Evolutionary conservation across 2,113 vertebrate genomes (phyloP), one percentile per base, ranked within the genome.

Genomic region (Cervus canadensis): DNA sequence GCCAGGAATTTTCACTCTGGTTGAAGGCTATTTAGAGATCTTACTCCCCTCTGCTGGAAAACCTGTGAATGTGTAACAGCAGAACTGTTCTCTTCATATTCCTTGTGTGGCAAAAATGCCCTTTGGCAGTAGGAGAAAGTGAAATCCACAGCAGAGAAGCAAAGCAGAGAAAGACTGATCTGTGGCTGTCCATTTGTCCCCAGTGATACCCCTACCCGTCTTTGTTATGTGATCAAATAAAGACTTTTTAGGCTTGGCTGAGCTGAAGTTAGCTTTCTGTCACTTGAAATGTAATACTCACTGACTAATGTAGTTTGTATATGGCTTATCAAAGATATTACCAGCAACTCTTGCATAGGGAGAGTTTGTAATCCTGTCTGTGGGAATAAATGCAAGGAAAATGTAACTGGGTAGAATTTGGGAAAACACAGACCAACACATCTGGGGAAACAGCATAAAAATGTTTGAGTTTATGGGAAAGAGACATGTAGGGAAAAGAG

Each of bases 401-500:
- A 88, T 52, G 56, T 62, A 96, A 97, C 56, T 81, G 89, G 56
- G 88, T 87, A 17, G 67, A 90, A 90, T 94, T 83, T 97, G 84
- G 89, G 78, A 60, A 96, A 97, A 87, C 54, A 97, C 76, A 93
- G 79, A 76, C 79, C 71, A 89, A 79, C 26, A 89, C 60, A 76
- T 94, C 57, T 87, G 94, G 84, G 54, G 79, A 96, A 95, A 95
- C 6, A 89, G 48, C 54, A 67, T 82, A 60, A 67, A 96, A 97
- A 97, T 96, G 57, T 52, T 86, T 67, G 83, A 67, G 43, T 90
- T 92, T 95, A 93, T 95, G 96, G 87, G 96, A 97, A 98, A 97
- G 76, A 97, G 59, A 76, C 36, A 67, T 60, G 60, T 25, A 91
- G 54, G 92, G 91, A 21, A 93, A 93, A 96, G 60, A 97, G n/a